phyloP scores from a whole-genome alignment of 2,888 invertebrate genomes.

The Papilio protenor region DNA sequence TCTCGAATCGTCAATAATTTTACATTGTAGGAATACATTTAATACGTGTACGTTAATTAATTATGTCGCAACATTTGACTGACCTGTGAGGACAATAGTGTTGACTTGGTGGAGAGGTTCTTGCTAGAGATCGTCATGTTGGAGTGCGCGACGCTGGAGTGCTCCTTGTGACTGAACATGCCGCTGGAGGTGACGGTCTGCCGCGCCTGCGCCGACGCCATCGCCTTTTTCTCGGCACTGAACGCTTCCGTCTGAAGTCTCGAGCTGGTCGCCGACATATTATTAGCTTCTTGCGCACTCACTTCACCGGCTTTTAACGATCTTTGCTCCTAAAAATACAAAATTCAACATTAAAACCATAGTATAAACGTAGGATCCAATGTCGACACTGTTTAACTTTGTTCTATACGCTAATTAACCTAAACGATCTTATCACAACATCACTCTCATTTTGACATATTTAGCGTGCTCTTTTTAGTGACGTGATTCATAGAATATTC shows the following conservation, averaged over 20 bases:
- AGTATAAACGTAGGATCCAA: background rate
- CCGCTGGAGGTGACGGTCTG: slow-evolving; percentile 92
- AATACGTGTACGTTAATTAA: background rate
- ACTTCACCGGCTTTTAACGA: slow-evolving; percentile 93
- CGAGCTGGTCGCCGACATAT: slow-evolving; percentile 92
- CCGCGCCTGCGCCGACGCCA: slow-evolving; percentile 90
- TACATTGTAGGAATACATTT: background rate
- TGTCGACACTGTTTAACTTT: slow-evolving; percentile 2
- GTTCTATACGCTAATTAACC: background rate
- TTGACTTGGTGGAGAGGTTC: slow-evolving; percentile 87
- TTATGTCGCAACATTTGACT: slow-evolving; percentile 39
- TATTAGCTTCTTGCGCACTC: slow-evolving; percentile 93
- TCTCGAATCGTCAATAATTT: slow-evolving; percentile 17
- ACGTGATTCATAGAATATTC: slow-evolving; percentile 72
- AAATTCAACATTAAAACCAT: slow-evolving; percentile 43
- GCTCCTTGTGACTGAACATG: slow-evolving; percentile 89
- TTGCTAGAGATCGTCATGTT: slow-evolving; percentile 91
- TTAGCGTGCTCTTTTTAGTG: slow-evolving; percentile 59
- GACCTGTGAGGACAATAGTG: slow-evolving; percentile 84
- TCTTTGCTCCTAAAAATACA: slow-evolving; percentile 89
- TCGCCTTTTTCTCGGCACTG: slow-evolving; percentile 91
- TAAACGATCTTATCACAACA: slow-evolving; percentile 59
- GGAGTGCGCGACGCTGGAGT: slow-evolving; percentile 89
- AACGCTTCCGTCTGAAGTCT: slow-evolving; percentile 94
- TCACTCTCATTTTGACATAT: slow-evolving; percentile 57